Evolutionary conservation across 2,888 invertebrate genomes (phyloP).

Genomic region (Periphyllus acericola): DNA sequence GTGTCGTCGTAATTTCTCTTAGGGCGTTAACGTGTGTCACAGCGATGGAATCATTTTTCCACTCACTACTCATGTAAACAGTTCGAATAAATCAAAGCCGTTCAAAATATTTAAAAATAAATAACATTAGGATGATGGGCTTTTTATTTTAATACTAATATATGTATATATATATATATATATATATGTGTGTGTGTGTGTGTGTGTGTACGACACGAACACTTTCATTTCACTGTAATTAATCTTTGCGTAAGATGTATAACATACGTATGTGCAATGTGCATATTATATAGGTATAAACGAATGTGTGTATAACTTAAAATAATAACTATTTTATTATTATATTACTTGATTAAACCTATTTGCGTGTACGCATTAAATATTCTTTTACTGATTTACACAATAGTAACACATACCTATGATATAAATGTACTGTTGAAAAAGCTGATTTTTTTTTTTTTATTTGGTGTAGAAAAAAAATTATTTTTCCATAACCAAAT

Average conservation of each 20-base stretch:
- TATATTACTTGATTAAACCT: background rate
- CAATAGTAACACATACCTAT: background rate
- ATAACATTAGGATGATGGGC: constrained; percentile 1
- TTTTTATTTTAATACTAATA: background rate
- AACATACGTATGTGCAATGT: background rate
- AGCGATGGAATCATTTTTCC: constrained; percentile 50
- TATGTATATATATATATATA: background rate
- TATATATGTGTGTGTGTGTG: too few species aligned
- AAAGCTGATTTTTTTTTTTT: background rate
- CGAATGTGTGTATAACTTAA: background rate
- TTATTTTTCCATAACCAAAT: too few species aligned
- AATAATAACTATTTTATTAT: background rate
- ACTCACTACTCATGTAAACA: constrained; percentile 52
- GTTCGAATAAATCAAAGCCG: background rate
- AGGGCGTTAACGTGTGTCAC: constrained; percentile 55
- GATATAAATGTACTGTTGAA: background rate
- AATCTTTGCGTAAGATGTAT: constrained; percentile 1
- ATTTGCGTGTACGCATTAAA: background rate
- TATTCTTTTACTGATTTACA: background rate
- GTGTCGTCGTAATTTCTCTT: constrained; percentile 50
- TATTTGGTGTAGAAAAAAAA: too few species aligned
- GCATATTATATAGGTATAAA: too few species aligned
- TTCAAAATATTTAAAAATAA: constrained; percentile 58
- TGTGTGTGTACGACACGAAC: background rate
- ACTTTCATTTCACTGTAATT: background rate